Base-by-base conservation (phyloP, 2,888 invertebrate genomes). In the Sphaeridia pumilis region DNA sequence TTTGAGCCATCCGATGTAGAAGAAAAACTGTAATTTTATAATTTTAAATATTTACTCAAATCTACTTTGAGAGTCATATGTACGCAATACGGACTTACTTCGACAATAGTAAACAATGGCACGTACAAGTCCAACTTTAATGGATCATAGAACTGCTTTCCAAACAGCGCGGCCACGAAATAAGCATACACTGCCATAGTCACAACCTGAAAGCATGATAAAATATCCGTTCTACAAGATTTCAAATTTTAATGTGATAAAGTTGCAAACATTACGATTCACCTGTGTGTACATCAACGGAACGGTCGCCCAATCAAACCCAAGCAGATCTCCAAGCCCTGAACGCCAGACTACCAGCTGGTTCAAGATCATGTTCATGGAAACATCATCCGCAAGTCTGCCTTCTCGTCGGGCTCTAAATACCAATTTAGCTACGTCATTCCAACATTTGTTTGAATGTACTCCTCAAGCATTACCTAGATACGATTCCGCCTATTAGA, bases 181-280 rank as follows among this genome's bases (percentile, higher is more conserved):
- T 72, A 75, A 7, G 70, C 68, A 60, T 75, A 73, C 20, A 72
- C 72, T 1, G 74, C 71, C 46, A 75, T 64, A 0, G 75, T 75
- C n/a, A 73, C 74, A 14, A 74, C 75, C 75, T 74, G 64, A 3
- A 61, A 63, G 25, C 46, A 27, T 28, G 27, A 35, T 22, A 24
- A 25, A 36, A 41, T 22, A 12, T n/a, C 44, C 22, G 17, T 10
- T 10, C 12, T 21, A 44, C 10, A 44, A 44, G 4, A 22, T 10
- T 44, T 20, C 24, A 22, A 31, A 7, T 31, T 31, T 31, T 31
- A 7, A 10, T 31, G 31, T 10, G 31, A 14, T 31, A 14, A 14
- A 41, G 41, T 41, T 7, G 12, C 20, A 41, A 7, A 41, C 7
- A 41, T 7, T 43, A 21, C 20, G 25, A 36, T 4, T 38, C 56